These are phyloP conservation scores for Cepaea hortensis DNA, from an alignment of 2,888 invertebrate species.

Conservation along the genomic window DNA sequence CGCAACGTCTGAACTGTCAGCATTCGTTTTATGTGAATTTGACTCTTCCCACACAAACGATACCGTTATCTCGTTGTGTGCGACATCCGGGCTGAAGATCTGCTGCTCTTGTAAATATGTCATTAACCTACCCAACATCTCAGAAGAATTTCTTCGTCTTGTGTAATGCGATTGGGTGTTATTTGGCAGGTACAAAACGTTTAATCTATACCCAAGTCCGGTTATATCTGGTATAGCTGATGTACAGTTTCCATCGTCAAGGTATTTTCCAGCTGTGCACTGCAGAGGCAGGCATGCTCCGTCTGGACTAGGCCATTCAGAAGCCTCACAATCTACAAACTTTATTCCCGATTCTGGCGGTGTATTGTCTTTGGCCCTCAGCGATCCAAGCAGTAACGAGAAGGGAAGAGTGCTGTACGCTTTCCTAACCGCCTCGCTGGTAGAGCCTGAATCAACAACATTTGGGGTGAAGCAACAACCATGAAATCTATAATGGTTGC, in stretches of 20 bases:
- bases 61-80: not conserved
- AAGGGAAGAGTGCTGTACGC: not conserved
- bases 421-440: not conserved
- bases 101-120: not conserved
- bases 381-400: slow-evolving; percentile 1
- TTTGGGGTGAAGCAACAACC: not conserved
- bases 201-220: slow-evolving; percentile 14
- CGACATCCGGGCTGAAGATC: not conserved
- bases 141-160: not conserved
- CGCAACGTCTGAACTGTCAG: not conserved
- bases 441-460: not conserved
- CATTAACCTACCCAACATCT: not conserved
- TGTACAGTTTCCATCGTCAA: not conserved
- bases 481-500: not conserved
- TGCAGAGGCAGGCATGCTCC: not conserved
- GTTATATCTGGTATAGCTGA: slow-evolving; percentile 8
- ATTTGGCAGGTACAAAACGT: not conserved
- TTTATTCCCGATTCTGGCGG: not conserved
- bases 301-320: slow-evolving; percentile 28
- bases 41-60: not conserved
- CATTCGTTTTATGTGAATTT: not conserved
- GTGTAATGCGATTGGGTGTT: not conserved
- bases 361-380: not conserved
- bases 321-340: not conserved
- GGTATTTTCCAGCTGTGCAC: slow-evolving; percentile 25